These are phyloP conservation scores for Tenebrosternarchus preto DNA, from an alignment of 2,113 vertebrate species.

Conservation along the genomic window DNA sequence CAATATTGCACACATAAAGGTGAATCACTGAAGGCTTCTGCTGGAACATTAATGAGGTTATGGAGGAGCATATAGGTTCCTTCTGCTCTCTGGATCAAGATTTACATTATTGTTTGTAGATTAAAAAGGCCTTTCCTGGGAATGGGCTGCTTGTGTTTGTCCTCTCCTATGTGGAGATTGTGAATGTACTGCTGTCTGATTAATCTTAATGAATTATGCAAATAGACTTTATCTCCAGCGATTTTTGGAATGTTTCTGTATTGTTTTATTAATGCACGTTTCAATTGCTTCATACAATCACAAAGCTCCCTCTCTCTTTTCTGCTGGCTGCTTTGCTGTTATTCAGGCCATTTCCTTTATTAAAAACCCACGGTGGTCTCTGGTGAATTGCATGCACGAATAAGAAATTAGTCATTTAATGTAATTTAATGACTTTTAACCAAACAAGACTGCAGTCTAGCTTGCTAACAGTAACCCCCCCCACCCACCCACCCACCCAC, in stretches of 20 bases:
- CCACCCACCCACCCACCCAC: constrained; percentile 33
- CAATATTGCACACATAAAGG: constrained; percentile 72
- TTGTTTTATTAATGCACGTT: constrained; percentile 82
- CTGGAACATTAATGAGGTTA: constrained; percentile 66
- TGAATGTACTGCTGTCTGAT: constrained; percentile 73
- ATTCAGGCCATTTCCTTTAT: constrained; percentile 76
- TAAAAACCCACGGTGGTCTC: constrained; percentile 76
- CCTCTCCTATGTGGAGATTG: constrained; percentile 59
- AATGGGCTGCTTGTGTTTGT: constrained; percentile 61
- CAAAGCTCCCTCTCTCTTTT: constrained; percentile 61
- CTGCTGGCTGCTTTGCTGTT: constrained; percentile 50
- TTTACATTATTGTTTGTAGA: constrained; percentile 76
- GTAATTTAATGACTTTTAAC: constrained; percentile 81
- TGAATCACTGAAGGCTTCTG: constrained; percentile 68
- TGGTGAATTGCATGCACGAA: constrained; percentile 70
- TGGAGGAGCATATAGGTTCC: constrained; percentile 72
- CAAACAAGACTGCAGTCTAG: constrained; percentile 73
- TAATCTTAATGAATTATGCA: constrained; percentile 84
- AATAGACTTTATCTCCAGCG: constrained; percentile 78
- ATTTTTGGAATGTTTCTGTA: constrained; percentile 78
- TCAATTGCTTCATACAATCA: constrained; percentile 77
- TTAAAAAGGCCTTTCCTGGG: constrained; percentile 70
- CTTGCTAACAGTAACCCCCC: constrained; percentile 60
- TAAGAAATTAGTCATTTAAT: constrained; percentile 81
- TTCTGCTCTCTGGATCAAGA: constrained; percentile 77